Evolutionary conservation across 2,797 vertebrate genomes (phyloP).

Genomic region (Melanotaenia nigrans): DNA sequence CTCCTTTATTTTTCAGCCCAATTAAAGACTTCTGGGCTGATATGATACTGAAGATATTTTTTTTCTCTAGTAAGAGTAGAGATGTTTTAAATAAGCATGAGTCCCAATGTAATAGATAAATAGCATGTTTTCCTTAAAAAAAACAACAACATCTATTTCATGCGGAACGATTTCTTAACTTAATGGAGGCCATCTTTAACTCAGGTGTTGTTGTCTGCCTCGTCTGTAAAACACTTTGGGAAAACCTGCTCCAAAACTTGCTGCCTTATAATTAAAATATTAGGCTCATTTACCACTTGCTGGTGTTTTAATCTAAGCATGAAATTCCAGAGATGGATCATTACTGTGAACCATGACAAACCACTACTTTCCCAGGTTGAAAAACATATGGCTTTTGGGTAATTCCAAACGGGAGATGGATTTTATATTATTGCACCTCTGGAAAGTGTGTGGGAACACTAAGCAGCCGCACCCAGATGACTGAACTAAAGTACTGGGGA

Average conservation of each 20-base stretch:
- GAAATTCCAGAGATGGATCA: conserved; percentile 27
- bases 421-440: conserved; percentile 48
- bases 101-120: not conserved
- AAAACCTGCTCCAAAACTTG: conserved; percentile 35
- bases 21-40: conserved; percentile 6
- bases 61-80: not conserved
- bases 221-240: conserved; percentile 40
- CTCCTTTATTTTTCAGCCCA: conserved; percentile 16
- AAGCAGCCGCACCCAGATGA: conserved; percentile 56
- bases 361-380: conserved; percentile 41
- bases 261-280: conserved; percentile 62
- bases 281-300: conserved; percentile 43
- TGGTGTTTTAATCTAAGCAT: conserved; percentile 46
- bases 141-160: conserved; percentile 11
- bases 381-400: conserved; percentile 45
- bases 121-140: conserved; percentile 13
- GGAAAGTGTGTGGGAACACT: conserved; percentile 63
- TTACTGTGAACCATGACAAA: conserved; percentile 28
- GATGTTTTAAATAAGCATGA: not conserved
- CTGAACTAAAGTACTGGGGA: conserved; percentile 60
- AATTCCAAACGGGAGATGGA: conserved; percentile 56
- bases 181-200: conserved; percentile 25
- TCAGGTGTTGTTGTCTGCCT: conserved; percentile 17
- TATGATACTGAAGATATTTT: not conserved
- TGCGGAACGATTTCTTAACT: conserved; percentile 25